Base-by-base conservation (phyloP, 2,797 vertebrate species). In the Ispidina picta region DNA sequence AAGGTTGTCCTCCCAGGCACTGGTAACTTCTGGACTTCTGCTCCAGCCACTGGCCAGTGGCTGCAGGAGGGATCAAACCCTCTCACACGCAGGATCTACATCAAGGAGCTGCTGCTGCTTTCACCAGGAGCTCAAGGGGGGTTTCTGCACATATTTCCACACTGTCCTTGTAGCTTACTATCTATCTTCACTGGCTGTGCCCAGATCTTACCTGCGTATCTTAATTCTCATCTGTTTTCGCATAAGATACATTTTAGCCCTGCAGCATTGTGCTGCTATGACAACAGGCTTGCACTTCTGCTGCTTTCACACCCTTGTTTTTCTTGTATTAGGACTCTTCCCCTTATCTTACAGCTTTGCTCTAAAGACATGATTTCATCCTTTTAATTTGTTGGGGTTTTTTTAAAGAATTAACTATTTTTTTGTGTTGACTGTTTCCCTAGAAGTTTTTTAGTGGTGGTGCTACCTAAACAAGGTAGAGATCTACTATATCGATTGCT, bases 261-360 rank as follows among this genome's bases (percentile, higher is more conserved):
- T 95, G 94, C 94, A 93, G 91, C 95, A 95, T 94, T 96, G 94
- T 96, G 95, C 95, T 96, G 94, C 95, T 96, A 96, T 96, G 95
- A 96, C 95, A 96, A 96, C 95, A 95, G 86, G 91, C 92, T 95
- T 95, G 91, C 90, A 94, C 91, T 94, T 96, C 92, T 90, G 86
- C 91, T 94, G 96, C 91, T 86, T 95, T 96, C 95, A 94, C 95
- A 94, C 90, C 88, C 91, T 94, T 96, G 95, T 95, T 95, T 94
- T 86, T 69, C 94, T 92, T 90, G 65, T 77, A 91, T 88, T 91
- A 94, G 92, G 90, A 93, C 94, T 95, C 89, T 96, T 96, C 88
- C 85, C 91, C 86, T 92, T 70, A 63, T 94, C 86, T 77, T 88
- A 79, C 65, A 88, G 86, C 91, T 59, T 77, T 88, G 75, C 86